Conservation (phyloP, 2,113 vertebrate genomes). For the Rhinoderma darwinii region DNA sequence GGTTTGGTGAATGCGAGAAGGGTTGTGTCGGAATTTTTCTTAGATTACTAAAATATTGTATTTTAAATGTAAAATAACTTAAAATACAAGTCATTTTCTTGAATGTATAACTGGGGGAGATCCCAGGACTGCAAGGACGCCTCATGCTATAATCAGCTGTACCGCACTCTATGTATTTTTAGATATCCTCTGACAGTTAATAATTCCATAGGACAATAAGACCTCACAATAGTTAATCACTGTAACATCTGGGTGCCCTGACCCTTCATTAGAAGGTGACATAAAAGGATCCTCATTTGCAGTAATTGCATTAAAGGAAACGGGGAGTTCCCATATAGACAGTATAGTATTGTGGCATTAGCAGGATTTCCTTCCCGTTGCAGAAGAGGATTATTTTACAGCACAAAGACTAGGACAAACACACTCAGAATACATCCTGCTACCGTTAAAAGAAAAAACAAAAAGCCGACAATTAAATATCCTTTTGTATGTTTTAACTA, state of each 20-base stretch:
- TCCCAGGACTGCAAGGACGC: not conserved
- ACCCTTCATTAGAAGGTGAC: not conserved
- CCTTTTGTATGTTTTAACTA: too few relatives aligned
- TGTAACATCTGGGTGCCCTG: not conserved
- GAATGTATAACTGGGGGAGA: not conserved
- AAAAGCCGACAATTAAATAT: too few relatives aligned
- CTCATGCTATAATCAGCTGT: not conserved
- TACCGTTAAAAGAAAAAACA: not conserved
- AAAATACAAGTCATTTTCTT: not conserved
- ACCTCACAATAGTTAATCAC: not conserved
- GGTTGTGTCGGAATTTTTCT: not conserved
- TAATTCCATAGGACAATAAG: not conserved
- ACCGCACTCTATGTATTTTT: not conserved
- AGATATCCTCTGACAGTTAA: slow-evolving; percentile 25
- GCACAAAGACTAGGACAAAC: slow-evolving; percentile 29
- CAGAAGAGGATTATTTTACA: not conserved
- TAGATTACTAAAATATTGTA: not conserved
- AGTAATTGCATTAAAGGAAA: slow-evolving; percentile 30
- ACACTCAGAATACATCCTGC: slow-evolving; percentile 7
- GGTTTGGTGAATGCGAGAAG: too few relatives aligned
- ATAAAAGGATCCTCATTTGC: slow-evolving; percentile 15
- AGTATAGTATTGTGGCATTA: slow-evolving; percentile 22
- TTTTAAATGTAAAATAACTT: not conserved
- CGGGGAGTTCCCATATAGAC: not conserved
- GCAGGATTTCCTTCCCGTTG: slow-evolving; percentile 47